These are phyloP conservation scores for Cosmorhoe ocellata DNA, from an alignment of 2,888 invertebrate species.

Conservation along the genomic window DNA sequence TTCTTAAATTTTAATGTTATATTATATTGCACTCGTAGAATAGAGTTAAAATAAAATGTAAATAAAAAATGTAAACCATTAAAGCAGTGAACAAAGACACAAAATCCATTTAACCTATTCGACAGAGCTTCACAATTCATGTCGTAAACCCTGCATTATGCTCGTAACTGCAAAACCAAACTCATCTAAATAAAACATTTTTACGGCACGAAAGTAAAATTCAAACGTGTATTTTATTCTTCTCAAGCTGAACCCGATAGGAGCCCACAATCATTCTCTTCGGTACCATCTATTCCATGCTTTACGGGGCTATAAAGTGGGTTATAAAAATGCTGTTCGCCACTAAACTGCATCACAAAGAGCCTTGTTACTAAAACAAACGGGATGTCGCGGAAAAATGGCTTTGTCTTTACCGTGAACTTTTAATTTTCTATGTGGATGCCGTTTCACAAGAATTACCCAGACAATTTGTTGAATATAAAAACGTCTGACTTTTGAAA, in stretches of 20 bases:
- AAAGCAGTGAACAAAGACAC: neutral
- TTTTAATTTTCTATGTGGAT: conserved; percentile 23
- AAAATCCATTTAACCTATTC: neutral
- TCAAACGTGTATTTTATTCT: conserved; percentile 40
- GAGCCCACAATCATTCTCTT: conserved; percentile 35
- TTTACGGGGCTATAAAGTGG: conserved; percentile 15
- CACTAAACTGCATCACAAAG: conserved; percentile 49
- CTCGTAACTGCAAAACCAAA: conserved; percentile 12
- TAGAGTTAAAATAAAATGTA: too few species aligned
- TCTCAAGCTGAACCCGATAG: conserved; percentile 47
- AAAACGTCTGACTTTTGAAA: neutral
- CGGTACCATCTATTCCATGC: conserved; percentile 16
- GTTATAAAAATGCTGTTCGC: conserved; percentile 30
- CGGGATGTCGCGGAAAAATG: conserved; percentile 36
- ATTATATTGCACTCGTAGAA: too few species aligned
- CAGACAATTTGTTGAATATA: neutral
- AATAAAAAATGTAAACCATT: too few species aligned
- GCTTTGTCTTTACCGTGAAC: conserved; percentile 23
- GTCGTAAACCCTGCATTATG: conserved; percentile 5
- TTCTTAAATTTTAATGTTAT: too few species aligned
- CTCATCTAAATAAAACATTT: conserved; percentile 18
- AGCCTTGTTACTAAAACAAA: conserved; percentile 31
- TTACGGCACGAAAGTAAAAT: conserved; percentile 17
- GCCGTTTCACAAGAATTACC: neutral
- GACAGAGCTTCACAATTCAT: neutral